Percentiles rank a stretch among this genome's conserved stretches.
phyloP scores from a whole-genome alignment of 2,113 vertebrate species.

The Megaceryle torquata region DNA sequence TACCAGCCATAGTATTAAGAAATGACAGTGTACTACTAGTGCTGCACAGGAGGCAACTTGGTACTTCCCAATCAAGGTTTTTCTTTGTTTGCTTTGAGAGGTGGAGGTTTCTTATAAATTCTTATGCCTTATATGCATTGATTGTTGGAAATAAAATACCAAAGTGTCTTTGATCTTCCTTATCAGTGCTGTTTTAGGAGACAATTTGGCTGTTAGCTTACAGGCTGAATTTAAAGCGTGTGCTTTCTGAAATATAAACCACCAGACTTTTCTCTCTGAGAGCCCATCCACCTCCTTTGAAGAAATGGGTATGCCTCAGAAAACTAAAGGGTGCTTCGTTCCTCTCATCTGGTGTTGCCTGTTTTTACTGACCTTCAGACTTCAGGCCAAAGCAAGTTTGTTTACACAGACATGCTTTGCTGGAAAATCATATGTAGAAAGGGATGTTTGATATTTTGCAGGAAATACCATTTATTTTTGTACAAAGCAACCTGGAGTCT shows the following conservation, averaged over 20 bases:
- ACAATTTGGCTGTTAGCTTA: not conserved
- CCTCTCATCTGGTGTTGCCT: not conserved
- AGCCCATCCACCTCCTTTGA: not conserved
- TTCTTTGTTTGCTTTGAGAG: not conserved
- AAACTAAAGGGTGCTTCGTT: not conserved
- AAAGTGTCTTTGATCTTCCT: not conserved
- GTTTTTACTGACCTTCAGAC: not conserved
- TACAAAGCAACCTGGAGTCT: not conserved
- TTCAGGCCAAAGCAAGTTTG: not conserved
- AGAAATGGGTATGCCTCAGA: not conserved
- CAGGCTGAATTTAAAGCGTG: not conserved
- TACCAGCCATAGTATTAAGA: not conserved
- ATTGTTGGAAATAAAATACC: not conserved
- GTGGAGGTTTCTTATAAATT: not conserved
- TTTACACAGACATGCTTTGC: not conserved
- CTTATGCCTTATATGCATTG: not conserved
- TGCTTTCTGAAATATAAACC: not conserved
- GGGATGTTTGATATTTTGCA: not conserved
- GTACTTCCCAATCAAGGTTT: not conserved
- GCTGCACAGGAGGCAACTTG: not conserved
- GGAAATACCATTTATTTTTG: conserved; percentile 24
- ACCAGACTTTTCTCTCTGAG: not conserved
- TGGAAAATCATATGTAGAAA: not conserved
- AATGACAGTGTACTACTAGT: not conserved
- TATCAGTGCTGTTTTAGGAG: not conserved